Evolutionary conservation across 2,113 vertebrate species (phyloP).

Genomic region (Rafetus swinhoei): DNA sequence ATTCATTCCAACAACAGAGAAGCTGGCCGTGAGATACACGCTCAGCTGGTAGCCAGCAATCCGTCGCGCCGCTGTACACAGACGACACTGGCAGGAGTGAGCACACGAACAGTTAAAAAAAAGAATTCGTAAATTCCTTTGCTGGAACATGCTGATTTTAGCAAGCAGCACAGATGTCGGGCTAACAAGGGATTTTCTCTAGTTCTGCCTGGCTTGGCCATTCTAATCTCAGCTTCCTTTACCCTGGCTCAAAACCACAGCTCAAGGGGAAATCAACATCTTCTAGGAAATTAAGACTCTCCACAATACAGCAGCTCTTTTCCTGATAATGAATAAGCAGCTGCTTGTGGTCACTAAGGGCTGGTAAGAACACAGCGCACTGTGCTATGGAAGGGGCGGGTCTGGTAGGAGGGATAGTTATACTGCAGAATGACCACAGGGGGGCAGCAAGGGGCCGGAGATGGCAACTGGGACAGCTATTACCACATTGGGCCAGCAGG

Average conservation of each 20-base stretch:
- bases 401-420: no score
- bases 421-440: no score
- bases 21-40: slow-evolving; percentile 30
- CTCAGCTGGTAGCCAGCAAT: slow-evolving; percentile 29
- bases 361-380: not conserved
- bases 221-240: not conserved
- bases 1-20: slow-evolving; percentile 46
- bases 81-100: not conserved
- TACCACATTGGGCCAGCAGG: no score
- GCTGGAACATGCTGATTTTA: slow-evolving; percentile 54
- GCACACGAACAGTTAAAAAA: slow-evolving; percentile 22
- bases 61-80: not conserved
- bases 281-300: not conserved
- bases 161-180: slow-evolving; percentile 46
- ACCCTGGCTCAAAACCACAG: not conserved
- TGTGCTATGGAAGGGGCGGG: no score
- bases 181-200: slow-evolving; percentile 41
- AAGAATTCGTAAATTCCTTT: slow-evolving; percentile 51
- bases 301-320: not conserved
- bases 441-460: no score
- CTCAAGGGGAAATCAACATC: not conserved
- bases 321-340: not conserved
- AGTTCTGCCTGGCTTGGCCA: slow-evolving; percentile 10
- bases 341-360: not conserved
- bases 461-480: no score